These are phyloP conservation scores for Muscicapa adusta DNA, from an alignment of 2,113 vertebrate genomes.

Conservation along the genomic window DNA sequence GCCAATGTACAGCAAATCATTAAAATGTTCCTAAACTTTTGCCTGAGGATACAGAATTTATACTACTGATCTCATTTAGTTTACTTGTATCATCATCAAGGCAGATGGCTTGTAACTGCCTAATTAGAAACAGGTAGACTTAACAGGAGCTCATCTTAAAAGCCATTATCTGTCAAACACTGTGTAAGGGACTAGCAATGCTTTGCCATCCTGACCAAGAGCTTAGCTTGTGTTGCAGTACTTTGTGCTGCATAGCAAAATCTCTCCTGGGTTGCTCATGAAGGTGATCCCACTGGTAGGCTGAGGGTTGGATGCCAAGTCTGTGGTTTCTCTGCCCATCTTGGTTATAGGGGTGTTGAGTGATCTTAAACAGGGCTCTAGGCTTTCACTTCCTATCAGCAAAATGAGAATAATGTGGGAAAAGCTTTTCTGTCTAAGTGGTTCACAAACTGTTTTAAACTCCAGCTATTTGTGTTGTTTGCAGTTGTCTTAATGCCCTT, in stretches of 20 bases:
- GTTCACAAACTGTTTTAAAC: not conserved
- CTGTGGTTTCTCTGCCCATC: slow-evolving; percentile 19
- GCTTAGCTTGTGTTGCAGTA: not conserved
- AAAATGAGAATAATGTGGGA: slow-evolving; percentile 25
- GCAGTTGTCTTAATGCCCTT: not conserved
- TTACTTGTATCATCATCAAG: not conserved
- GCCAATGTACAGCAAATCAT: not conserved
- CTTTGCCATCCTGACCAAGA: not conserved
- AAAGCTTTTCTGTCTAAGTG: slow-evolving; percentile 14
- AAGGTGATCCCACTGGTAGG: not conserved
- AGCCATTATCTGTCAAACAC: not conserved
- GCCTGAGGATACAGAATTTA: not conserved
- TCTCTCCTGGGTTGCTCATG: not conserved
- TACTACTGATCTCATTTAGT: not conserved
- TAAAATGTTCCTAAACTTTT: not conserved
- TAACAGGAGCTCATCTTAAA: not conserved
- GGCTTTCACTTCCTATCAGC: not conserved
- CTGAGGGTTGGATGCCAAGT: not conserved
- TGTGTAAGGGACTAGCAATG: not conserved
- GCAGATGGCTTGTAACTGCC: not conserved
- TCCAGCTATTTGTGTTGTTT: not conserved
- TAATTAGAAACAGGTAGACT: not conserved
- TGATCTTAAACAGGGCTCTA: not conserved
- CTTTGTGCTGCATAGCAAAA: not conserved
- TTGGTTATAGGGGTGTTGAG: not conserved